A percentile compares a stretch with the other conserved stretches of the same genome.
Evolutionary conservation across 2,797 vertebrate species (phyloP).

Genomic region (Pelochelys cantorii): DNA sequence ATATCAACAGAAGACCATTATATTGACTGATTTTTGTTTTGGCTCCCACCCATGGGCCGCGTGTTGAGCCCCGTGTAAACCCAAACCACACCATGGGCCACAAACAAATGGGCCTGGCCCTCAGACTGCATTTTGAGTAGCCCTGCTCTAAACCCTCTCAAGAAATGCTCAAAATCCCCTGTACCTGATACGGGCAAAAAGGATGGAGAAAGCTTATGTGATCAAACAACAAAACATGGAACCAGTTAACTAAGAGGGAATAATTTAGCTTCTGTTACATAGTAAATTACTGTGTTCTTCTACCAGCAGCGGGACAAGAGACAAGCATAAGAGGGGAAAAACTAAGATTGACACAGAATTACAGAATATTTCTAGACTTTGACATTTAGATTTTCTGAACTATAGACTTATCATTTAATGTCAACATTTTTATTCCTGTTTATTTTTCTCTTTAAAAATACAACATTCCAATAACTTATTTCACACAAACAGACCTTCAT

Average conservation of each 20-base stretch:
- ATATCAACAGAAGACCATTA: too few species aligned
- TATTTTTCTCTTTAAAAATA: not conserved
- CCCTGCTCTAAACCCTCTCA: not conserved
- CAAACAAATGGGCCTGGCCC: too few species aligned
- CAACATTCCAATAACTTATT: not conserved
- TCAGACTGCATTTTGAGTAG: too few species aligned
- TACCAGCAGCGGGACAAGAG: not conserved
- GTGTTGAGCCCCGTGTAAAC: too few species aligned
- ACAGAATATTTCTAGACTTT: not conserved
- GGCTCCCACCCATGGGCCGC: too few species aligned
- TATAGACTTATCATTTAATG: not conserved
- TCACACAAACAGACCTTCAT: not conserved
- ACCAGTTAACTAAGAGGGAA: not conserved
- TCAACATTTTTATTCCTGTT: not conserved
- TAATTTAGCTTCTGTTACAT: not conserved
- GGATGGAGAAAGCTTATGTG: not conserved
- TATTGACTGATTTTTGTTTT: too few species aligned
- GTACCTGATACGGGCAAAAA: not conserved
- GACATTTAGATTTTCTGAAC: not conserved
- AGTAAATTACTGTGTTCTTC: not conserved
- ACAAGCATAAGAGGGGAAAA: not conserved
- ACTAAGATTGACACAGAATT: not conserved
- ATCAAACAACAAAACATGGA: not conserved
- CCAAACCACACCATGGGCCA: too few species aligned
- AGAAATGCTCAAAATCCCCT: not conserved